Evolutionary conservation across 37 sponge, comb jelly and placozoan genomes (phyloP).

Genomic region (Halichondria panicea): DNA sequence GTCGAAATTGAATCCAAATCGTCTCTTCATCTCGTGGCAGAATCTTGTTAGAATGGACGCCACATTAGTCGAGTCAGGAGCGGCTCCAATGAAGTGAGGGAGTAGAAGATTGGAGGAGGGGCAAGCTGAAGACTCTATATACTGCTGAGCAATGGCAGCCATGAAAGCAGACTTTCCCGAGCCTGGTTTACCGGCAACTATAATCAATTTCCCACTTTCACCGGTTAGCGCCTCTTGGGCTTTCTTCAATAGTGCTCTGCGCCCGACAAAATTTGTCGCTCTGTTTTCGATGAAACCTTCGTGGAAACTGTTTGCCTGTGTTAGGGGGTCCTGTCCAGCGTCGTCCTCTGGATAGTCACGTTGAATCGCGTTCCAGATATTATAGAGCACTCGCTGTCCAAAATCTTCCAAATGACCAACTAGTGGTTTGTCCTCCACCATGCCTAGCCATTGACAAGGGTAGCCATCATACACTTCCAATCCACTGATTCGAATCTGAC

Average conservation of each 20-base stretch:
- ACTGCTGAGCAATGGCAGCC: constrained; percentile 75
- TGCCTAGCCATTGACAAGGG: constrained; percentile 79
- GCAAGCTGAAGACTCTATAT: constrained; percentile 3
- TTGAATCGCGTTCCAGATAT: constrained; percentile 90
- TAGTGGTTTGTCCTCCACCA: constrained; percentile 79
- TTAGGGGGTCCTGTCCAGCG: constrained; percentile 33
- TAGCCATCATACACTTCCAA: constrained; percentile 88
- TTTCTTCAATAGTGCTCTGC: constrained; percentile 55
- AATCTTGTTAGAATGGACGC: constrained; percentile 67
- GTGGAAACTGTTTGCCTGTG: constrained; percentile 47
- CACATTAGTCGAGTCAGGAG: constrained; percentile 81
- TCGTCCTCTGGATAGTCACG: constrained; percentile 78
- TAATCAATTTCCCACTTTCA: constrained; percentile 31
- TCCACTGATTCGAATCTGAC: constrained; percentile 69
- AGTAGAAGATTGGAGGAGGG: constrained; percentile 31
- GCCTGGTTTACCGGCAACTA: constrained; percentile 80
- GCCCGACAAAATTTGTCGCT: constrained; percentile 62
- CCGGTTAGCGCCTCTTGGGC: constrained; percentile 25
- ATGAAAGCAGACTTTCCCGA: constrained; percentile 93
- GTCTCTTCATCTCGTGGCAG: constrained; percentile 75
- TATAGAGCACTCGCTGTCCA: constrained; percentile 85
- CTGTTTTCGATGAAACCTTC: constrained; percentile 62
- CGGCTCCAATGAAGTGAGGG: constrained; percentile 86
- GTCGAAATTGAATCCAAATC: constrained; percentile 47
- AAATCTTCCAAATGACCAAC: constrained; percentile 82